Evolutionary conservation across 2,113 vertebrate species (phyloP), one percentile per base, ranked within the genome.

Genomic region (Procavia capensis): DNA sequence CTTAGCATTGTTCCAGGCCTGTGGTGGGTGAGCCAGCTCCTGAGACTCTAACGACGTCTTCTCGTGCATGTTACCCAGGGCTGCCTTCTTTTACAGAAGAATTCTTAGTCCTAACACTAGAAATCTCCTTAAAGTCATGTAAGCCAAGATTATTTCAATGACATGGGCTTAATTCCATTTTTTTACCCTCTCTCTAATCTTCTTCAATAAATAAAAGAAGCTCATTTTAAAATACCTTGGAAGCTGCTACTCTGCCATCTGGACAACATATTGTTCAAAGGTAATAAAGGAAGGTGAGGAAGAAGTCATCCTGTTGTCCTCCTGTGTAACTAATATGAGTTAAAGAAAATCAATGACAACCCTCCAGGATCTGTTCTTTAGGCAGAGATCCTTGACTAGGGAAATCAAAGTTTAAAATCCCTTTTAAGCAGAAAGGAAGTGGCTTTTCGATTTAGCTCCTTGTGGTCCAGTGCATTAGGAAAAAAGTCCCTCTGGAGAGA

Each of bases 221-320:
- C 97, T 98, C 93, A 98, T 98, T 98, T 98, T 96, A 91, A 98
- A 98, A 96, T 97, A 97, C 95, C 91, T 91, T 90, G 95, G 96
- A 98, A 98, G 97, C 97, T 94, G 97, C 97, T 97, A 94, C 92
- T 97, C 22, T 90, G 93, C 97, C 98, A 98, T 98, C 97, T 98
- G 98, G 97, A 97, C 94, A 97, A 97, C 96, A 98, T 97, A 98
- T 95, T 97, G 97, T 97, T 97, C 95, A 97, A 97, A 98, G 97
- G 97, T 97, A 98, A 98, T 98, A 97, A 98, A 97, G 91, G 90
- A 97, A 96, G 95, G 80, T 68, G 93, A 85, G 61, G 64, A 81
- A 91, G n/a, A 25, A 82, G 45, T 75, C 83, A 92, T 66, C 92
- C 96, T 86, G 36, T 24, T 45, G 36, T 68, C 82, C 45, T 81